Conservation (phyloP, 2,113 vertebrate species). For the Perognathus longimembris region DNA sequence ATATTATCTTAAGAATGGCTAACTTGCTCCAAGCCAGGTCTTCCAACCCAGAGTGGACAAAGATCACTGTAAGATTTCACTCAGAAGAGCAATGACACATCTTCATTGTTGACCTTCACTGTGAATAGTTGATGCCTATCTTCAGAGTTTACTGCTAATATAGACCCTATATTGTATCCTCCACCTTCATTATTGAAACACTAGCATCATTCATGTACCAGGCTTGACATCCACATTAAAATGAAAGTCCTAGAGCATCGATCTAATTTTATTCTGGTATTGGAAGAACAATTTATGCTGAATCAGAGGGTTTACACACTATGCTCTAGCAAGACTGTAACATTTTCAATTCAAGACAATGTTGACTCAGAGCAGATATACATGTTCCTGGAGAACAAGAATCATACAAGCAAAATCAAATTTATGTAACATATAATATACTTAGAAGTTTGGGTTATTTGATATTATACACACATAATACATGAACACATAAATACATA, state of each 20-base stretch:
- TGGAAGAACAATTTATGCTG: conserved; percentile 56
- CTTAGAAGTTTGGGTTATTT: neutral
- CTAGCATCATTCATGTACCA: conserved; percentile 55
- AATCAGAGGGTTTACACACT: conserved; percentile 31
- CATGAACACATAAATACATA: neutral
- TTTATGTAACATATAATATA: neutral
- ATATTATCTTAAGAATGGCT: neutral
- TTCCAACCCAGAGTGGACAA: neutral
- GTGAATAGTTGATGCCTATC: conserved; percentile 24
- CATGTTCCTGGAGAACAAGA: neutral
- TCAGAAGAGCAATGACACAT: neutral
- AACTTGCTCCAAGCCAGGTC: conserved; percentile 36
- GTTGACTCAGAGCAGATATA: neutral
- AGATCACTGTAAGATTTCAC: neutral
- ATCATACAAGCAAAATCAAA: neutral
- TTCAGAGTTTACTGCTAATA: conserved; percentile 46
- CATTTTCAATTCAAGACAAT: conserved; percentile 7
- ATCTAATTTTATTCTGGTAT: conserved; percentile 50
- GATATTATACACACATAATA: neutral
- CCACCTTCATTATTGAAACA: conserved; percentile 51
- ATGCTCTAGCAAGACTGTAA: neutral
- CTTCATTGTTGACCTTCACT: conserved; percentile 24
- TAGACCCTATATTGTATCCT: neutral
- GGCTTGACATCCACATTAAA: conserved; percentile 13
- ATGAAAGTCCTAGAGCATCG: conserved; percentile 52